phyloP scores from a whole-genome alignment of 2,797 vertebrate genomes.

The Cercopithecus petaurista region DNA sequence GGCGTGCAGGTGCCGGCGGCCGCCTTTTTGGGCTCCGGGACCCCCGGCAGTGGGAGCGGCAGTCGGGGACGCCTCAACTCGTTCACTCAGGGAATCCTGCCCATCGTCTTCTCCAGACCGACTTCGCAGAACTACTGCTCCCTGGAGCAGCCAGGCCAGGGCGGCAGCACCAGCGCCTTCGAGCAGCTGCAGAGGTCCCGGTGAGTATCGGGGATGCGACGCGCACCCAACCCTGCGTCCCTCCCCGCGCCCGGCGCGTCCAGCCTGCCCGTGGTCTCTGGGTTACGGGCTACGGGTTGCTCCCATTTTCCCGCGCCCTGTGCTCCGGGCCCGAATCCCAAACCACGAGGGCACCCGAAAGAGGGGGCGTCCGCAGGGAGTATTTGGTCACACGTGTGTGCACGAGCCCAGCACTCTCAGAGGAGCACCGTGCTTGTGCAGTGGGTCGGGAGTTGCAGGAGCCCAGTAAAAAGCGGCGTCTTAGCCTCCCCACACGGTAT shows the following conservation, averaged over 20 bases:
- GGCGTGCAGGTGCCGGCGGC: constrained; percentile 86
- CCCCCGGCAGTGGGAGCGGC: constrained; percentile 86
- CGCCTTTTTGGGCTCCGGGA: constrained; percentile 82
- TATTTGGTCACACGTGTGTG: not conserved
- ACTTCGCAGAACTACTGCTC: constrained; percentile 87
- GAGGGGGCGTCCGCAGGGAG: not conserved
- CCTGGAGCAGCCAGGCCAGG: constrained; percentile 89
- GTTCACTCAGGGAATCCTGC: constrained; percentile 95
- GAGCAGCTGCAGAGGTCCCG: constrained; percentile 95
- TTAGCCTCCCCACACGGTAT: not conserved
- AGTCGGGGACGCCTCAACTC: constrained; percentile 94
- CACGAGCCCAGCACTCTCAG: not conserved
- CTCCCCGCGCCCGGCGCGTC: constrained; percentile 75
- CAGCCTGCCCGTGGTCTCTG: constrained; percentile 69
- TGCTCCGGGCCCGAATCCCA: not conserved
- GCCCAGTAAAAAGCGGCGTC: not conserved
- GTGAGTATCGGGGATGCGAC: constrained; percentile 82
- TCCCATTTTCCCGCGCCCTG: constrained; percentile 45
- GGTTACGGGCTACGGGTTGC: constrained; percentile 57
- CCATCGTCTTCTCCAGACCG: constrained; percentile 89
- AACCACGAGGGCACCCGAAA: not conserved
- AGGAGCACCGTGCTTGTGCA: not conserved
- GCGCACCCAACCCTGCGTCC: constrained; percentile 28
- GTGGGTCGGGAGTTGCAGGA: not conserved
- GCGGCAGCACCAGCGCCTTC: constrained; percentile 86